Base-by-base conservation (phyloP, 2,797 vertebrate species). In the Diplodus sargus region DNA sequence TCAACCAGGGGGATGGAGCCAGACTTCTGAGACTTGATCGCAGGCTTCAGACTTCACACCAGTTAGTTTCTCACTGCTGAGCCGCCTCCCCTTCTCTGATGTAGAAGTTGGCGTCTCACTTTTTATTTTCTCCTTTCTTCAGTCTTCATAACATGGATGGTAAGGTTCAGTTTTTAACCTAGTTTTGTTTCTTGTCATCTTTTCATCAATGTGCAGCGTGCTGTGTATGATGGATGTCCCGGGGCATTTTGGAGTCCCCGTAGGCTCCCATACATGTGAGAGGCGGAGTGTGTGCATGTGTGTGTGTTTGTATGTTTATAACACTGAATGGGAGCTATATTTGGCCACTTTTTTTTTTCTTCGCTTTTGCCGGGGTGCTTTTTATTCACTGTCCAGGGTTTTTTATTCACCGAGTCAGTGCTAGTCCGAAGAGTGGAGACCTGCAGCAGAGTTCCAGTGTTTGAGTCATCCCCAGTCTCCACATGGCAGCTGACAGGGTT, bases 261-360 rank as follows among this genome's bases (percentile, higher is more conserved):
- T 64, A 34, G 62, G 62, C 63, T 82, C 57, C 63, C 42, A 18
- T 57, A 53, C 48, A 64, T 81, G 52, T 58, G 64, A 48, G 68
- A 49, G 63, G 43, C 14, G 11, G 47, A 47, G 48, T 78, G 73
- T 82, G 76, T 74, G 45, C 30, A 57, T 79, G 58, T 65, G 66
- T 75, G 75, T 69, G 51, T 77, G 65, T 68, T 43, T 68, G 34
- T 70, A 49, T 82, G 68, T 59, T 69, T 53, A 30, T 73, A 30
- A 76, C 57, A 39, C 25, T 87, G 81, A 87, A 85, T 84, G 45
- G 74, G 60, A 23, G 76, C 74, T 90, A 89, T 90, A 77, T 87
- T 86, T 85, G 81, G 59, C 68, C 4, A 48, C 62, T 80, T 74
- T 80, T 74, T 79, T 79, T 15, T 18, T 56, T 56, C 22, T 70